Evolutionary conservation across 1,140 invertebrate species (phyloP).

Genomic region (Drosophila ananassae): DNA sequence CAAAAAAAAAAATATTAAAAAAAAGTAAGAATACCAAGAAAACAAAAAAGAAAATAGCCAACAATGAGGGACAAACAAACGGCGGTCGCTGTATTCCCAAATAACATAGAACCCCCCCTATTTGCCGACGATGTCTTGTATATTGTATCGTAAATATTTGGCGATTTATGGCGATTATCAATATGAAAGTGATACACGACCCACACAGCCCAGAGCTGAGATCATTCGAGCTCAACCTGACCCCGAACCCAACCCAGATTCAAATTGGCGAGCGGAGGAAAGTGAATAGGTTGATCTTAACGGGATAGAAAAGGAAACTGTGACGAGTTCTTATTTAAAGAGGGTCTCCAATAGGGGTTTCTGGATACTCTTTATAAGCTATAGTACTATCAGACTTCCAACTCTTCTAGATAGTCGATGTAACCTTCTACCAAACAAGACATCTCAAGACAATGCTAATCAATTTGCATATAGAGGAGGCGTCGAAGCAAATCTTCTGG

Average conservation of each 20-base stretch:
- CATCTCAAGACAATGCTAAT: constrained; percentile 51
- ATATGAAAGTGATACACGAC: constrained; percentile 78
- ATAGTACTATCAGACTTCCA: background rate
- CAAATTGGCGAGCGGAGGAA: constrained; percentile 19
- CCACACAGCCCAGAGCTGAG: constrained; percentile 40
- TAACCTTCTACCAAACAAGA: background rate
- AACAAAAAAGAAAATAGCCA: background rate
- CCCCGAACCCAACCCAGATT: constrained; percentile 35
- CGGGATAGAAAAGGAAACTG: background rate
- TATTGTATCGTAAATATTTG: constrained; percentile 47
- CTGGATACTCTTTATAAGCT: background rate
- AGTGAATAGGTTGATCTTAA: constrained; percentile 18
- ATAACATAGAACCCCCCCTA: constrained; percentile 12
- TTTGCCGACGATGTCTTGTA: constrained; percentile 37
- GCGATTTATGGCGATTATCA: constrained; percentile 76
- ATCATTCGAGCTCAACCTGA: background rate
- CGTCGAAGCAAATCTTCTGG: constrained; percentile 28
- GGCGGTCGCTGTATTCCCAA: constrained; percentile 5
- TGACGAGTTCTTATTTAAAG: background rate
- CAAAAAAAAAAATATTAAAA: background rate
- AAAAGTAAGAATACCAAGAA: background rate
- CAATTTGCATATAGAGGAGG: constrained; percentile 45
- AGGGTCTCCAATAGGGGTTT: background rate
- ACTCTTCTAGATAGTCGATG: background rate
- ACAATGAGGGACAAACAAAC: constrained; percentile 25